Base-by-base conservation (phyloP, 2,888 invertebrate genomes). In the Athalia cordata region DNA sequence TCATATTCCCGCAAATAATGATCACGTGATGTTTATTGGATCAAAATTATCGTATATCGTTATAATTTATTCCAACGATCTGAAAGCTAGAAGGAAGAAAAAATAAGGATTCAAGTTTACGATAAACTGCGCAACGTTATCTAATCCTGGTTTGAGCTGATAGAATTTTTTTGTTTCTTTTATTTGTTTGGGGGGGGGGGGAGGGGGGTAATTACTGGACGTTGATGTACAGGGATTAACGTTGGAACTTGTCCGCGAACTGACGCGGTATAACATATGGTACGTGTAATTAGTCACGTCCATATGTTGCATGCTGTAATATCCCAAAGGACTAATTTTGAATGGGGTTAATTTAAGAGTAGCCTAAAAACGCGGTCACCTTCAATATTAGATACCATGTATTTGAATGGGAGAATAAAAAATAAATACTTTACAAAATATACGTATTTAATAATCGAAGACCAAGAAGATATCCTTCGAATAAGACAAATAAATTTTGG, bases 261-360 rank as follows among this genome's bases (percentile, higher is more conserved):
- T 15, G 62, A 75, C 50, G 49, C 29, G 11, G 62, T 0, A 6
- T 61, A 15, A 61, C 75, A 75, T 62, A 49, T 75, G 75, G 50
- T 50, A n/a, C 61, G 61, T 64, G 75, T 75, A 75, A 75, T 75
- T 75, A 75, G 75, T 75, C 75, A 75, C 64, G 50, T 50, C 74
- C 75, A 75, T 62, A 62, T 75, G 74, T 50, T 29, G 50, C 62
- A 43, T 43, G 6, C 29, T 29, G 29, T 29, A 29, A 29, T 29
- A 29, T 29, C 29, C 29, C 2, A 29, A 29, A 29, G 29, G 64
- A 9, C 64, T 64, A 75, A 75, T 62, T 64, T 15, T 29, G 7
- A 47, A 15, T 13, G 45, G 47, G 59, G 72, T 72, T 9, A 57
- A 57, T 57, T 47, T 59, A 72, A 45, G 68, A 11, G 13, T n/a